Evolutionary conservation across 2,113 vertebrate genomes (phyloP).

Genomic region (Meleagris gallopavo): DNA sequence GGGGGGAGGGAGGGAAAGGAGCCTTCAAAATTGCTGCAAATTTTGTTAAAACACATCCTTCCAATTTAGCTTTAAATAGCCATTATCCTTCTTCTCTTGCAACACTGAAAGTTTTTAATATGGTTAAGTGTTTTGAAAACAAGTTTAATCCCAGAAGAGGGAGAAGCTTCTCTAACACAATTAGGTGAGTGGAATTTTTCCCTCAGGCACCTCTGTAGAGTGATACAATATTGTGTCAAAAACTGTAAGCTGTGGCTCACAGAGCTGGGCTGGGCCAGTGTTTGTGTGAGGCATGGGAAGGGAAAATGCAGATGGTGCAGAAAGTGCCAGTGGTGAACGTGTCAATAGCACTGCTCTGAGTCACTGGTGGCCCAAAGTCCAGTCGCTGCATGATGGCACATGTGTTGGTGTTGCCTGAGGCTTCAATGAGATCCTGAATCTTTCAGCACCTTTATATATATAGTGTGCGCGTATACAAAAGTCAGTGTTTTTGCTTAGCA

Average conservation of each 20-base stretch:
- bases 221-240: slow-evolving; percentile 29
- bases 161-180: slow-evolving; percentile 27
- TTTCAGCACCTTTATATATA: not conserved
- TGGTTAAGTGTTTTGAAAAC: not conserved
- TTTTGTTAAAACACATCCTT: not conserved
- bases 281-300: not conserved
- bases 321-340: not conserved
- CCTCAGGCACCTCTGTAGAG: slow-evolving; percentile 24
- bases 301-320: not conserved
- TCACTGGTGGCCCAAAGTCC: not conserved
- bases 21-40: not conserved
- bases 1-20: no score
- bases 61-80: not conserved
- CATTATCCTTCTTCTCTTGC: not conserved
- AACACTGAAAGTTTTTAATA: not conserved
- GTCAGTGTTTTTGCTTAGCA: not conserved
- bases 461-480: fast-evolving
- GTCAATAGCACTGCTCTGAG: not conserved
- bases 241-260: not conserved
- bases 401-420: not conserved
- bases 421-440: not conserved
- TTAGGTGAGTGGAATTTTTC: slow-evolving; percentile 47
- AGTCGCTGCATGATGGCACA: fast-evolving
- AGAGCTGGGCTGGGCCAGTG: not conserved
- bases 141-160: not conserved